Evolutionary conservation across 2,113 vertebrate genomes (phyloP).

Genomic region (Rhinichthys klamathensis): DNA sequence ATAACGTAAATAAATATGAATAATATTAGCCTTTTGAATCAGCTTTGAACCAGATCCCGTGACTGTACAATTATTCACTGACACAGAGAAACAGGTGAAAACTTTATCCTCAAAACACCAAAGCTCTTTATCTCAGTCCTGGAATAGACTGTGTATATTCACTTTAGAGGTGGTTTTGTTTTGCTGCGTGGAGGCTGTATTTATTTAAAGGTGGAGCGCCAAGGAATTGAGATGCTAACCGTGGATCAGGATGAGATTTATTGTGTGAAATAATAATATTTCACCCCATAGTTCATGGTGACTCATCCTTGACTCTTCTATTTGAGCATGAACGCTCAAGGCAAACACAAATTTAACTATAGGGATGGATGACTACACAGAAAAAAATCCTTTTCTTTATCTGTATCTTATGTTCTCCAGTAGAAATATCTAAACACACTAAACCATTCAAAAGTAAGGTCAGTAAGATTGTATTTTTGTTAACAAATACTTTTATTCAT

Average conservation of each 20-base stretch:
- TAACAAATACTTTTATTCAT: too few species aligned
- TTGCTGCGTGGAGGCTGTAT: not conserved
- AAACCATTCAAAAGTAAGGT: too few species aligned
- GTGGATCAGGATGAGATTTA: not conserved
- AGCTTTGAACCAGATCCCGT: not conserved
- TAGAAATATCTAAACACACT: not conserved
- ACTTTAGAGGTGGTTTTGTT: not conserved
- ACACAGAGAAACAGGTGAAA: not conserved
- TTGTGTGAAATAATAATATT: conserved; percentile 13
- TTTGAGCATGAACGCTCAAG: not conserved
- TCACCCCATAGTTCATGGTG: not conserved
- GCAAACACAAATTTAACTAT: not conserved
- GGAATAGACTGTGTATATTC: not conserved
- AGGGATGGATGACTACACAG: not conserved
- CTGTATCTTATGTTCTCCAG: not conserved
- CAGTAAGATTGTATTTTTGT: too few species aligned
- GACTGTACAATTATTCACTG: not conserved
- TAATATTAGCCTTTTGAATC: conserved; percentile 22
- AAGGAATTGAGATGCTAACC: not conserved
- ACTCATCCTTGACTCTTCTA: not conserved
- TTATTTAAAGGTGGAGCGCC: not conserved
- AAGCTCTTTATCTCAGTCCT: conserved; percentile 3
- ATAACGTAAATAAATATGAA: conserved; percentile 20
- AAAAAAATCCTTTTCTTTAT: not conserved
- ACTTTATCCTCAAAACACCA: not conserved